phyloP scores from a whole-genome alignment of 23 tunicate genomes.

The Styela plicata region DNA sequence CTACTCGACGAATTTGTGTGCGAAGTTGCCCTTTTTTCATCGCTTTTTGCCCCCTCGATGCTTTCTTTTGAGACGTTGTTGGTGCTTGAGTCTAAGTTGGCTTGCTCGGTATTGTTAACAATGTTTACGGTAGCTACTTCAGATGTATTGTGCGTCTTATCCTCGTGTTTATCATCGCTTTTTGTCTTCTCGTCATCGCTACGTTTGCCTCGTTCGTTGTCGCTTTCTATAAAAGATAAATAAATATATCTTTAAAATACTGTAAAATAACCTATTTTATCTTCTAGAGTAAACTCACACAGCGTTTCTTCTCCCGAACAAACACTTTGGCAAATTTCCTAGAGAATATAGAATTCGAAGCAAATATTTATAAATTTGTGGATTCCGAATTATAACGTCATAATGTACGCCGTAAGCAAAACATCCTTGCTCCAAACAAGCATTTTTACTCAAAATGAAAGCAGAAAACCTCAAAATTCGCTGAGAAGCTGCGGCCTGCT shows the following conservation, averaged over 20 bases:
- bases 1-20: neutral
- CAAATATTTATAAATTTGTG: no score
- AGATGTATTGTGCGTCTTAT: slow-evolving; percentile 7
- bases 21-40: neutral
- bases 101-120: neutral
- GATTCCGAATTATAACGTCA: no score
- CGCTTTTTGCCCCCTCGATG: neutral
- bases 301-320: no score
- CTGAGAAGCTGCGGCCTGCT: no score
- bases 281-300: no score
- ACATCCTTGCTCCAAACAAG: no score
- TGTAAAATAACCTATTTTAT: no score
- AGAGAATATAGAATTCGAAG: no score
- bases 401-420: no score
- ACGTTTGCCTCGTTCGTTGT: neutral
- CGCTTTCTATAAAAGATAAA: neutral
- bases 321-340: no score
- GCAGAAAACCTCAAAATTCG: no score
- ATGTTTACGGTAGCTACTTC: slow-evolving; percentile 14
- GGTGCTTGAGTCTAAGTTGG: neutral
- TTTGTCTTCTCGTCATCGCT: neutral
- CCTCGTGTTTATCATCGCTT: neutral
- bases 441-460: no score
- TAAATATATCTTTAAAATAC: neutral
- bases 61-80: neutral